Percentiles rank a stretch among this genome's conserved stretches.
Conservation (phyloP, 2,888 invertebrate genomes). For the Drosophila affinis region DNA sequence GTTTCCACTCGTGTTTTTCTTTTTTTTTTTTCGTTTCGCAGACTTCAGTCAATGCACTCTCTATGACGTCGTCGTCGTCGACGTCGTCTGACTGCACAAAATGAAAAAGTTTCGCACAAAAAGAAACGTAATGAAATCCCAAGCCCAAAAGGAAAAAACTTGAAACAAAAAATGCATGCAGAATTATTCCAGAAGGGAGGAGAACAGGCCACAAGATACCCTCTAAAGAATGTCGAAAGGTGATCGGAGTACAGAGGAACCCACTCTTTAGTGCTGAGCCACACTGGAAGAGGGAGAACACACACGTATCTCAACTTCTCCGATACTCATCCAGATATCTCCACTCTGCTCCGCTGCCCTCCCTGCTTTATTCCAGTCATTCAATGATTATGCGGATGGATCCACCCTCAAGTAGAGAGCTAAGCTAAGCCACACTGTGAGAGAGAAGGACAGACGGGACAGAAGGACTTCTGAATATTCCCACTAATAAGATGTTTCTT, state of each 20-base stretch:
- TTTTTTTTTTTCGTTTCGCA: constrained; percentile 55
- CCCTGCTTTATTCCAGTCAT: no score
- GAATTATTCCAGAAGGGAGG: neutral
- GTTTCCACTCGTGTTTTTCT: constrained; percentile 36
- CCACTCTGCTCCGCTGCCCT: no score
- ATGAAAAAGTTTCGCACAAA: constrained; percentile 72
- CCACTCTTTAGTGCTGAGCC: no score
- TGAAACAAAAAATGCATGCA: constrained; percentile 51
- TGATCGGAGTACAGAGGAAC: no score
- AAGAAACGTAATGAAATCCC: constrained; percentile 58
- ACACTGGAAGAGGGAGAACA: no score
- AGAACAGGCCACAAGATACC: constrained; percentile 1
- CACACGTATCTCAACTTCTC: no score
- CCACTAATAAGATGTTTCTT: neutral
- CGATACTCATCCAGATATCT: no score
- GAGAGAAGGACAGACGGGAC: no score
- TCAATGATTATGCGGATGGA: no score
- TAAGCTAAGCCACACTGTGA: no score
- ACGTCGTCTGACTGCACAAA: constrained; percentile 79
- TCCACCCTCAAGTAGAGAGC: no score
- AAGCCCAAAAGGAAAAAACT: constrained; percentile 69
- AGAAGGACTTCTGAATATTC: no score
- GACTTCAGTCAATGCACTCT: constrained; percentile 81
- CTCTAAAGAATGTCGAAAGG: neutral
- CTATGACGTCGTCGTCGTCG: constrained; percentile 66